A percentile compares a stretch with the other conserved stretches of the same genome.
phyloP scores from a whole-genome alignment of 2,113 vertebrate genomes.

The Crotalus horridus region DNA sequence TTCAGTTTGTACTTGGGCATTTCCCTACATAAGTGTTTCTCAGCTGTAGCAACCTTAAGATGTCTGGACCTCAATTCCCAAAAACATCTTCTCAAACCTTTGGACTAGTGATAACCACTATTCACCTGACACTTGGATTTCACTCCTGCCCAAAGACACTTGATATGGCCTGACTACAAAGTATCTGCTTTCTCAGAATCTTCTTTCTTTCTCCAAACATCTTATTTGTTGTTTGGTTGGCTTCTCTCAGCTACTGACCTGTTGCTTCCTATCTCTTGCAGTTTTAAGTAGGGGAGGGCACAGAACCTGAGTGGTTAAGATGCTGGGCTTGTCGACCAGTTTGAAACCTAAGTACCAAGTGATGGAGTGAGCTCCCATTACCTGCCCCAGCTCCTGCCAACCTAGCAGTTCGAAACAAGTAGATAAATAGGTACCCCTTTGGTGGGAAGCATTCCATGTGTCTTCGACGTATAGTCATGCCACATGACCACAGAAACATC shows the following conservation, averaged over 20 bases:
- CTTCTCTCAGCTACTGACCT: not conserved
- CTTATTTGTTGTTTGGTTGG: not conserved
- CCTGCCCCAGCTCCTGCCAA: no score
- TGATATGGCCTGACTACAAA: not conserved
- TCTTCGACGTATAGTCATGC: no score
- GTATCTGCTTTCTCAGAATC: not conserved
- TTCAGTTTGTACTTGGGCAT: not conserved
- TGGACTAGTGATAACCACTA: not conserved
- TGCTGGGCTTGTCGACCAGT: no score
- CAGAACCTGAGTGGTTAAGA: no score
- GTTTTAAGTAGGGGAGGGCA: not conserved
- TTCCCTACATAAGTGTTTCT: not conserved
- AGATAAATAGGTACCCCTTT: no score
- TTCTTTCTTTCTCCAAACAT: not conserved
- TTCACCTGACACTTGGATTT: not conserved
- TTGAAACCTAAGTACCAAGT: no score
- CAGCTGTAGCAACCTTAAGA: not conserved
- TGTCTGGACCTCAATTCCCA: not conserved
- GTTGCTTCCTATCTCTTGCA: not conserved
- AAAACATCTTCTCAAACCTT: not conserved
- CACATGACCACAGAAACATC: no score
- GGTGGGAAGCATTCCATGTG: no score
- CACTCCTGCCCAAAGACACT: not conserved
- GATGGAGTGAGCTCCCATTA: no score
- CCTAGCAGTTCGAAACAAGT: no score